A percentile compares a stretch with the other conserved stretches of the same genome.
These are phyloP conservation scores for Calypte anna DNA, from an alignment of 2,113 vertebrate genomes.

Conservation along the genomic window DNA sequence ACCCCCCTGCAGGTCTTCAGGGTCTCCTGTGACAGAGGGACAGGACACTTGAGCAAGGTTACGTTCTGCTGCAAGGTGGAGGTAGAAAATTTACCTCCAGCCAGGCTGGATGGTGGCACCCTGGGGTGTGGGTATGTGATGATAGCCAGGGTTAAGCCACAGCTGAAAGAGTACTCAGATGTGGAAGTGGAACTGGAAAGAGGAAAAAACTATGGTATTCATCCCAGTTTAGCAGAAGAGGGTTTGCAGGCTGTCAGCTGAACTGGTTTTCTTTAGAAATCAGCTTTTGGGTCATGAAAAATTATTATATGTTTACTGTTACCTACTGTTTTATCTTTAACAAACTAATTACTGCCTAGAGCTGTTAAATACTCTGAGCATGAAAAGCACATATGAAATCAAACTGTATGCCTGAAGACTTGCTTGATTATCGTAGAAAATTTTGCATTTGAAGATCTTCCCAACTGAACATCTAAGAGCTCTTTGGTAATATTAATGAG, in stretches of 20 bases:
- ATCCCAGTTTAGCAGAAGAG: background rate
- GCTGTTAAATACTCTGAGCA: background rate
- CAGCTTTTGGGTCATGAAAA: slow-evolving; percentile 15
- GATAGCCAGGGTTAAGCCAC: background rate
- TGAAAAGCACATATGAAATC: background rate
- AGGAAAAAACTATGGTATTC: background rate
- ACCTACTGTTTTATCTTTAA: slow-evolving; percentile 32
- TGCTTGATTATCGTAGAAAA: background rate
- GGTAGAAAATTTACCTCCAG: background rate
- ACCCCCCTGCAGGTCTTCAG: background rate
- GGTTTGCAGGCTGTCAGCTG: background rate
- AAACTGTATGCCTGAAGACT: background rate
- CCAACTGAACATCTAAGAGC: background rate
- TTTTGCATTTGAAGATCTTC: slow-evolving; percentile 17
- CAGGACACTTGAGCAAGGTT: background rate
- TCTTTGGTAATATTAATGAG: background rate
- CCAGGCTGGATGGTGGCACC: accelerated
- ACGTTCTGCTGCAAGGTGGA: background rate
- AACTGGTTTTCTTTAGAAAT: background rate
- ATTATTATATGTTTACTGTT: slow-evolving; percentile 26
- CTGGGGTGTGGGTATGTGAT: background rate
- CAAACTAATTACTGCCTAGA: slow-evolving; percentile 35
- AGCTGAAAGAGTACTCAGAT: background rate
- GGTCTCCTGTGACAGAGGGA: background rate
- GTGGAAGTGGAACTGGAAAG: background rate